Percentiles rank a stretch among this genome's conserved stretches.
Conservation (phyloP, 2,113 vertebrate genomes). For the Anoplopoma fimbria region DNA sequence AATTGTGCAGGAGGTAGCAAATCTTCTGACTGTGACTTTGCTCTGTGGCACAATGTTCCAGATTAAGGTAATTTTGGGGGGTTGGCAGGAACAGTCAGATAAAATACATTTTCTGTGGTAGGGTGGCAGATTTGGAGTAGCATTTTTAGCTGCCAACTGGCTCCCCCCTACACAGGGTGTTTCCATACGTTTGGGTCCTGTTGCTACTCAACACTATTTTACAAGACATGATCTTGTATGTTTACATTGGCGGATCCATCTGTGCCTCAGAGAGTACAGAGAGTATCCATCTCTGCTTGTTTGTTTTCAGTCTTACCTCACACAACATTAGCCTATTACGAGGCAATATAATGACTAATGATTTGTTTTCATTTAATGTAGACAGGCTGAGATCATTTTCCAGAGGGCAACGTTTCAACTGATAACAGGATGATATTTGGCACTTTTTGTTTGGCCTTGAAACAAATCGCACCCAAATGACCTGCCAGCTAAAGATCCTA, state of each 20-base stretch:
- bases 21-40: slow-evolving; percentile 50
- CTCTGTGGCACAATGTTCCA: slow-evolving; percentile 48
- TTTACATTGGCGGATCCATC: slow-evolving; percentile 6
- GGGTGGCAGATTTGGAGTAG: slow-evolving; percentile 37
- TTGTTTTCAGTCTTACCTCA: slow-evolving; percentile 58
- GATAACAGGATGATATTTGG: slow-evolving; percentile 46
- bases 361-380: slow-evolving; percentile 50
- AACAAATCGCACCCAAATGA: slow-evolving; percentile 51
- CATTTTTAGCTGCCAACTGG: slow-evolving; percentile 36
- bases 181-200: slow-evolving; percentile 53
- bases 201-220: slow-evolving; percentile 26
- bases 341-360: slow-evolving; percentile 53
- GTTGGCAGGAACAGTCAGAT: slow-evolving; percentile 40
- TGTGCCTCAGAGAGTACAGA: slow-evolving; percentile 16
- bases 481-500: background rate
- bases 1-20: slow-evolving; percentile 40
- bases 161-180: slow-evolving; percentile 28
- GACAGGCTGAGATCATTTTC: slow-evolving; percentile 31
- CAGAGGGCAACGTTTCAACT: slow-evolving; percentile 53
- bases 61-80: slow-evolving; percentile 55
- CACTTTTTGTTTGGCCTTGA: slow-evolving; percentile 39
- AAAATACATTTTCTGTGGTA: slow-evolving; percentile 23
- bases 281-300: slow-evolving; percentile 30
- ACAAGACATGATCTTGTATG: slow-evolving; percentile 9
- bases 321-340: slow-evolving; percentile 50